A percentile compares a stretch with the other conserved stretches of the same genome.
Conservation (phyloP, 1,140 invertebrate genomes). For the Heliothis subflexa region DNA sequence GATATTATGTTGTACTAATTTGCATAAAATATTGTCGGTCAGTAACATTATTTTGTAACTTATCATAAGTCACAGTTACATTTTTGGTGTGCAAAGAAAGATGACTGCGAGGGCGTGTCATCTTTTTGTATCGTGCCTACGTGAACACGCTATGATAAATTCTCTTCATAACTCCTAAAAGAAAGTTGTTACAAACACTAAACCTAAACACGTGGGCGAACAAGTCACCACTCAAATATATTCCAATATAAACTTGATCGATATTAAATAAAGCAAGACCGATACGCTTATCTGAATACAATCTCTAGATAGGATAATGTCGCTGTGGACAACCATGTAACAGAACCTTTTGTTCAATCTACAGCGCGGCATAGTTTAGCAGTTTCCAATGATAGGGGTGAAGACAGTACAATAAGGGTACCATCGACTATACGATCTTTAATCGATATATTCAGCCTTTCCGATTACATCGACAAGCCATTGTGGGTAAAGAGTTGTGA, state of each 20-base stretch:
- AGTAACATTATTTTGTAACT: too few species aligned
- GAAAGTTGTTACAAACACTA: neutral
- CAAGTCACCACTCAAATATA: constrained; percentile 44
- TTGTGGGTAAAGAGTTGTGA: constrained; percentile 72
- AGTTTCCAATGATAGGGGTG: constrained; percentile 65
- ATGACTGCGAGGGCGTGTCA: too few species aligned
- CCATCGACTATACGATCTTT: constrained; percentile 62
- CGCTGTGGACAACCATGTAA: constrained; percentile 68
- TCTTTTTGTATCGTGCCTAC: too few species aligned
- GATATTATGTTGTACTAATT: too few species aligned
- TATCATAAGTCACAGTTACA: too few species aligned
- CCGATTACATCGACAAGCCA: constrained; percentile 76
- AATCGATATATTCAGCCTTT: constrained; percentile 76
- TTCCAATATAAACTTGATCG: constrained; percentile 53
- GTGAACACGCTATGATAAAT: neutral
- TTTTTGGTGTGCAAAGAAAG: too few species aligned
- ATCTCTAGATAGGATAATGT: constrained; percentile 70
- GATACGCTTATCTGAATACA: constrained; percentile 43
- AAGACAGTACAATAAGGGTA: constrained; percentile 81
- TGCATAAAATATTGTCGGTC: too few species aligned
- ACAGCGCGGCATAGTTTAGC: constrained; percentile 69
- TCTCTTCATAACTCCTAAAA: neutral
- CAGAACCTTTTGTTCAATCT: constrained; percentile 72
- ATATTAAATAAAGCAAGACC: constrained; percentile 41
- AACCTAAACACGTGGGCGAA: constrained; percentile 1